Percentiles rank a stretch among this genome's conserved stretches.
Evolutionary conservation across 2,113 vertebrate species (phyloP).

Genomic region (Vulpes lagopus): DNA sequence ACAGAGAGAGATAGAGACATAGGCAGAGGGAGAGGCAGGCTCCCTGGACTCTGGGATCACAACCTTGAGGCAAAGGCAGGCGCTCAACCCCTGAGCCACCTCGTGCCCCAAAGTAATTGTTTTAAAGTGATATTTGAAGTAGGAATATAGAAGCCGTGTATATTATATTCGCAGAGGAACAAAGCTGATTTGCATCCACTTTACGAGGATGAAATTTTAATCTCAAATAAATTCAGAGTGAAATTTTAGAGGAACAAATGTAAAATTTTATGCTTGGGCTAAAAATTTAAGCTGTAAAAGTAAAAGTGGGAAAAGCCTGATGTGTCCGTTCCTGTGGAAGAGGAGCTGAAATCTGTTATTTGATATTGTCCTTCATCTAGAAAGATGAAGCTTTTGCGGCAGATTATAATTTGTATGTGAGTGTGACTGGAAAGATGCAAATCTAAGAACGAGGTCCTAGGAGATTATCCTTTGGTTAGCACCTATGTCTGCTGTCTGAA

Average conservation of each 20-base stretch:
- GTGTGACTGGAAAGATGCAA: neutral
- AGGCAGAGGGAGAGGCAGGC: too few relatives aligned
- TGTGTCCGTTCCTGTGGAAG: neutral
- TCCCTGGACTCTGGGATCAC: too few relatives aligned
- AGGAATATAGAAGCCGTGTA: neutral
- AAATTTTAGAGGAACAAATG: slow-evolving; percentile 44
- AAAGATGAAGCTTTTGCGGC: neutral
- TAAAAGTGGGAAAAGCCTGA: neutral
- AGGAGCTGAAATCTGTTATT: neutral
- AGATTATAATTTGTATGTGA: neutral
- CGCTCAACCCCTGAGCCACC: too few relatives aligned
- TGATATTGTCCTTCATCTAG: neutral
- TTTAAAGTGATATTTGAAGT: slow-evolving; percentile 47
- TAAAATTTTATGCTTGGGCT: neutral
- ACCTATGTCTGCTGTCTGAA: neutral
- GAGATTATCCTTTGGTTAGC: neutral
- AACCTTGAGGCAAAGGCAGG: too few relatives aligned
- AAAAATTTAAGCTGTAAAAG: slow-evolving; percentile 2
- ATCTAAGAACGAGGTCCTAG: neutral
- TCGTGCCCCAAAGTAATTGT: neutral
- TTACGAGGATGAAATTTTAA: slow-evolving; percentile 58
- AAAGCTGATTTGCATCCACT: slow-evolving; percentile 31
- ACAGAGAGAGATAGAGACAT: too few relatives aligned
- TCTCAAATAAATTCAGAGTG: slow-evolving; percentile 40
- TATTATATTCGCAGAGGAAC: slow-evolving; percentile 35